Percentiles rank a stretch among this genome's conserved stretches.
phyloP scores from a whole-genome alignment of 2,113 vertebrate genomes.

The Circaetus cinerascens region DNA sequence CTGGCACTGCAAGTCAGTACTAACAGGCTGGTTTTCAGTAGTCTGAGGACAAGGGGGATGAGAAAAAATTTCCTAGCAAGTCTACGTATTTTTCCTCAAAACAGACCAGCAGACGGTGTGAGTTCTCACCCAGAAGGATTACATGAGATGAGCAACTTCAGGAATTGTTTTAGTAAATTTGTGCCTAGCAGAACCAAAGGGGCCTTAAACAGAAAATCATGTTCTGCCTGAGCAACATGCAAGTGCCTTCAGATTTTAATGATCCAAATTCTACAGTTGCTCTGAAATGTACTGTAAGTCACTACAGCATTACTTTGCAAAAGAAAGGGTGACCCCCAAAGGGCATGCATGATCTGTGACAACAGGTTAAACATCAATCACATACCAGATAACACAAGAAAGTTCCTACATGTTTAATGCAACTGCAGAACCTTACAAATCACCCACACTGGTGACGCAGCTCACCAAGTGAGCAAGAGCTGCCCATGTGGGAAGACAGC shows the following conservation, averaged over 20 bases:
- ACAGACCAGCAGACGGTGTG: background rate
- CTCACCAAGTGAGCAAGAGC: background rate
- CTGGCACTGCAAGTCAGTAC: background rate
- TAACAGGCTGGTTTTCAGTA: background rate
- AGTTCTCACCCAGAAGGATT: background rate
- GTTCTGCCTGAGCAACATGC: background rate
- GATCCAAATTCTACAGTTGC: background rate
- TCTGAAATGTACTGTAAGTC: background rate
- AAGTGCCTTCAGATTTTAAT: background rate
- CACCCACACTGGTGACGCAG: background rate
- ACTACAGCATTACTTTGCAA: background rate
- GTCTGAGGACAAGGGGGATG: background rate
- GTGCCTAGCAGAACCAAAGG: background rate
- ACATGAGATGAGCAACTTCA: background rate
- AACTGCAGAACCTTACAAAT: background rate
- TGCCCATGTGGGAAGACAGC: background rate
- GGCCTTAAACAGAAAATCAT: background rate
- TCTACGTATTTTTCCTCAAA: background rate
- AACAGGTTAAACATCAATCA: background rate
- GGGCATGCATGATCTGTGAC: rapidly evolving
- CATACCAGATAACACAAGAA: background rate
- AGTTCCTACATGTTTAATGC: background rate
- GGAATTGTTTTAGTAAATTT: background rate
- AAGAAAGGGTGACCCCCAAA: background rate
- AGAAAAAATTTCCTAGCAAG: background rate